Evolutionary conservation across 1,140 invertebrate genomes (phyloP).

Genomic region (Oedothorax gibbosus): DNA sequence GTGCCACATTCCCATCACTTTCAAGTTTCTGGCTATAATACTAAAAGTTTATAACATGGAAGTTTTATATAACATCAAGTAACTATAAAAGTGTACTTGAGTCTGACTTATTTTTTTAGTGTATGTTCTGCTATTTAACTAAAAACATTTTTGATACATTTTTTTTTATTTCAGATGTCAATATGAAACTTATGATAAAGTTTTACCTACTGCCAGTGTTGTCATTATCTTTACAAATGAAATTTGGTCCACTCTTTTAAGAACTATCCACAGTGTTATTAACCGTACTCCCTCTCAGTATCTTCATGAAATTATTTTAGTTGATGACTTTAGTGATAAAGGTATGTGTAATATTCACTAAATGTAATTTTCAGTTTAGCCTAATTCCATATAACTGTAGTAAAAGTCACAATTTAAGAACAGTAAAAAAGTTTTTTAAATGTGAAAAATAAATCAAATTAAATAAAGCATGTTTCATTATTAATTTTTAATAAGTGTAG

Average conservation of each 20-base stretch:
- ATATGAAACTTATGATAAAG: conserved; percentile 71
- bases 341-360: conserved; percentile 67
- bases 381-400: no score
- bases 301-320: conserved; percentile 86
- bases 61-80: not conserved
- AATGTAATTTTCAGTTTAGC: no score
- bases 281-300: conserved; percentile 78
- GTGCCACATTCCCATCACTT: no score
- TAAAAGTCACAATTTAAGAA: no score
- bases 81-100: not conserved
- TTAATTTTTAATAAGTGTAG: no score
- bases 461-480: no score
- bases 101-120: not conserved
- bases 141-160: no score
- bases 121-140: not conserved
- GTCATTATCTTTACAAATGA: conserved; percentile 93
- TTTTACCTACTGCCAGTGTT: conserved; percentile 75
- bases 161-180: conserved; percentile 71
- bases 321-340: conserved; percentile 89
- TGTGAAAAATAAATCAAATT: no score
- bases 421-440: no score
- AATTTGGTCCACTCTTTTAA: conserved; percentile 83
- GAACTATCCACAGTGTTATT: conserved; percentile 89
- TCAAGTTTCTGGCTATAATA: no score
- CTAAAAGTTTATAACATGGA: no score